Conservation (phyloP, 92 coral and sea anemone species). For the Zoanthus sansibaricus region DNA sequence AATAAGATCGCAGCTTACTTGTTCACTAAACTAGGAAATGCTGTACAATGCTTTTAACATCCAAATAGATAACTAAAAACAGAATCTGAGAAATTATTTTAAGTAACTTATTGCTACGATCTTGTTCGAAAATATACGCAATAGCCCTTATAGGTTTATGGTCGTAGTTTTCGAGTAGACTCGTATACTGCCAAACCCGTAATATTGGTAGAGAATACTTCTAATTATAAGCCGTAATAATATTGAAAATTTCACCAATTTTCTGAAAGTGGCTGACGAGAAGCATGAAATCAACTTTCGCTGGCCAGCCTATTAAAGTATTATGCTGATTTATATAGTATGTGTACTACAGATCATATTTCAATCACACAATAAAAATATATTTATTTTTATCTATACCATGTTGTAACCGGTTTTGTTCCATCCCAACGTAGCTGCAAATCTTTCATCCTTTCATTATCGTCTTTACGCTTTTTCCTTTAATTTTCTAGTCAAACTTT, state of each 20-base stretch:
- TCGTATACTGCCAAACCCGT: conserved; percentile 16
- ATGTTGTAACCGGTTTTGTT: too few species aligned
- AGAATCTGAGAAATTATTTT: conserved; percentile 27
- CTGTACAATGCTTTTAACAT: conserved; percentile 8
- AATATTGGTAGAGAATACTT: conserved; percentile 11
- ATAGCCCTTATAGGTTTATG: conserved; percentile 19
- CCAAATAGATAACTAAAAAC: conserved; percentile 16
- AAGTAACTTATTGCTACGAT: conserved; percentile 37
- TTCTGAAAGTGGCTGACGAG: background rate
- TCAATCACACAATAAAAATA: background rate
- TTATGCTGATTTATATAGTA: conserved; percentile 21
- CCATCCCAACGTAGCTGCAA: too few species aligned
- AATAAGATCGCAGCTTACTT: conserved; percentile 26
- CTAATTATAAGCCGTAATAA: conserved; percentile 15
- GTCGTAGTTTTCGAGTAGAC: conserved; percentile 28
- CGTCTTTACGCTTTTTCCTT: too few species aligned
- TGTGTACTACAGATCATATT: background rate
- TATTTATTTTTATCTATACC: too few species aligned
- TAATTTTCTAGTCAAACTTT: too few species aligned
- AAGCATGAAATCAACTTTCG: too few species aligned
- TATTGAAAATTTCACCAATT: conserved; percentile 21
- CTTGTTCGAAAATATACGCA: conserved; percentile 4
- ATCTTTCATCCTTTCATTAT: too few species aligned
- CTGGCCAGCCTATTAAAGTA: conserved; percentile 22
- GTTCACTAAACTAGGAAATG: conserved; percentile 6